phyloP scores from a whole-genome alignment of 2,113 vertebrate genomes.

The Rhizomys pruinosus region DNA sequence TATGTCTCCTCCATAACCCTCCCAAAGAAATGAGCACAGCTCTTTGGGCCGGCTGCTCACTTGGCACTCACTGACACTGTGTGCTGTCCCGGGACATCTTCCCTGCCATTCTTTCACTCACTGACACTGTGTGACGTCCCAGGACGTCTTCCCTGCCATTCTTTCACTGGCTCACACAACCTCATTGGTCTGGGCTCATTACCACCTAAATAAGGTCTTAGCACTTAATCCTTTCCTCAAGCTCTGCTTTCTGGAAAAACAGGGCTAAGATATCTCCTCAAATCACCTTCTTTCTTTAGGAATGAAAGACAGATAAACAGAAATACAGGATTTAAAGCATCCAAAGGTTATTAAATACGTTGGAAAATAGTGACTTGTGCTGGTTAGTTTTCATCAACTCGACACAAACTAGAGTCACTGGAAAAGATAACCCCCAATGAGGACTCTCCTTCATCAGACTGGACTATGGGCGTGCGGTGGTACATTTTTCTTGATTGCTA shows the following conservation, averaged over 20 bases:
- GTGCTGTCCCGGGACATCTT: no score
- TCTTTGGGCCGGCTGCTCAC: not conserved
- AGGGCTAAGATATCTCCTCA: not conserved
- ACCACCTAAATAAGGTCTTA: not conserved
- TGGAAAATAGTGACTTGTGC: not conserved
- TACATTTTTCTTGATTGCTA: no score
- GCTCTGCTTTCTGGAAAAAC: slow-evolving; percentile 40
- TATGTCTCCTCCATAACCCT: not conserved
- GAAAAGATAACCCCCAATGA: no score
- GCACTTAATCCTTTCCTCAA: slow-evolving; percentile 10
- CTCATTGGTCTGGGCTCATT: not conserved
- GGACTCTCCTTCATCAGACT: no score
- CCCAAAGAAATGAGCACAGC: not conserved
- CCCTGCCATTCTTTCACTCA: not conserved
- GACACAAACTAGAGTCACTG: no score
- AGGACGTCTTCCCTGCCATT: not conserved
- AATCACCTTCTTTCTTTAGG: slow-evolving; percentile 30
- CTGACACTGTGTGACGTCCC: no score
- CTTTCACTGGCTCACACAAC: not conserved
- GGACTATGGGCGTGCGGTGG: no score
- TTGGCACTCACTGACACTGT: not conserved
- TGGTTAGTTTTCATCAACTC: no score
- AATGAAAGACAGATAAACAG: not conserved
- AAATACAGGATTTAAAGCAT: not conserved
- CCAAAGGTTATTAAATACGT: not conserved